Evolutionary conservation across 2,797 vertebrate species (phyloP).

Genomic region (Ctenopoma multispine): DNA sequence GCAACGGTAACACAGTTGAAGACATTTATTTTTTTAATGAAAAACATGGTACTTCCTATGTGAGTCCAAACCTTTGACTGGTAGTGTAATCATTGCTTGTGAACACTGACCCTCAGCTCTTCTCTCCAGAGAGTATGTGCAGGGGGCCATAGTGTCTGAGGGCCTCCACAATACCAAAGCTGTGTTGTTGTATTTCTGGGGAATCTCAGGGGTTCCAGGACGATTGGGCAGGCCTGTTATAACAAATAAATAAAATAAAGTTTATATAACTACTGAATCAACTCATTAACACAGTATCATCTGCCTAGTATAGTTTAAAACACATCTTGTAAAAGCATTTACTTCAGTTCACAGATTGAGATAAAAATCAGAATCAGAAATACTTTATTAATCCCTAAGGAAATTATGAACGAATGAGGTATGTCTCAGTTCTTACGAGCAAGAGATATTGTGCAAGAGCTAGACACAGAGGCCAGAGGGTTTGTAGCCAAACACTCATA

Average conservation of each 20-base stretch:
- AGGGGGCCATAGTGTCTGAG: slow-evolving; percentile 91
- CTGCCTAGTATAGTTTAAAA: too few relatives aligned
- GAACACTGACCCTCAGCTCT: slow-evolving; percentile 87
- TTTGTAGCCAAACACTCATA: slow-evolving; percentile 97
- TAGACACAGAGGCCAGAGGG: slow-evolving; percentile 89
- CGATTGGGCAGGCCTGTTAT: slow-evolving; percentile 89
- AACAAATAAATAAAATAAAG: slow-evolving; percentile 16
- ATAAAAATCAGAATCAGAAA: background rate
- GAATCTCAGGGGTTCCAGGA: slow-evolving; percentile 93
- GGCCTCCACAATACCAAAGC: slow-evolving; percentile 97
- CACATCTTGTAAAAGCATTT: too few relatives aligned
- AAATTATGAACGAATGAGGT: background rate
- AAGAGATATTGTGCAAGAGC: slow-evolving; percentile 93
- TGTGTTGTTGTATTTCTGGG: slow-evolving; percentile 95
- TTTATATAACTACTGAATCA: background rate
- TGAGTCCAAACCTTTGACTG: too few relatives aligned
- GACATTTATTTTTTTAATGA: too few relatives aligned
- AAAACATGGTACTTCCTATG: too few relatives aligned
- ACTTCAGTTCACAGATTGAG: too few relatives aligned
- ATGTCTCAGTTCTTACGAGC: slow-evolving; percentile 85
- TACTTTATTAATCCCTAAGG: too few relatives aligned
- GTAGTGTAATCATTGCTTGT: background rate
- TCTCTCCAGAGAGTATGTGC: slow-evolving; percentile 93
- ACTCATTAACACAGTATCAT: background rate
- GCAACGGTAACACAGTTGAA: too few relatives aligned